Evolutionary conservation across 2,797 vertebrate genomes (phyloP).

Genomic region (Cheirogaleus major): DNA sequence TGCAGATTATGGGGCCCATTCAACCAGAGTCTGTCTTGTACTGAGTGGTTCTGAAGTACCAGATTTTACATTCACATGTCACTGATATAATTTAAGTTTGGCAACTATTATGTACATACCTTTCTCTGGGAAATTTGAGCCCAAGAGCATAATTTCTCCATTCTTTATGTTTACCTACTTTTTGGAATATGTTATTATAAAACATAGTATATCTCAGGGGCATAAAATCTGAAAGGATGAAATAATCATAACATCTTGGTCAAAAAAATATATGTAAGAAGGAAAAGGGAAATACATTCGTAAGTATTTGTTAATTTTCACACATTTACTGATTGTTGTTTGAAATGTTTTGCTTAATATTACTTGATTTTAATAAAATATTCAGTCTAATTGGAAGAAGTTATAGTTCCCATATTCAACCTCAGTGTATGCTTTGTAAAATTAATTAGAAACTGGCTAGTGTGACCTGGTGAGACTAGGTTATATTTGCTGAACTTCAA

Average conservation of each 20-base stretch:
- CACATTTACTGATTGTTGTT: constrained; percentile 21
- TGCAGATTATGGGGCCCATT: background rate
- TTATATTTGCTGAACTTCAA: constrained; percentile 70
- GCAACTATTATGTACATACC: background rate
- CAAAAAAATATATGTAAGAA: background rate
- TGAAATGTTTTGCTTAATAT: constrained; percentile 45
- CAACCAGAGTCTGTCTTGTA: background rate
- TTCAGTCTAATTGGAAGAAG: constrained; percentile 56
- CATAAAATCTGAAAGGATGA: constrained; percentile 19
- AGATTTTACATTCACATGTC: background rate
- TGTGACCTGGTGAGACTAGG: constrained; percentile 66
- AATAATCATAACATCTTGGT: background rate
- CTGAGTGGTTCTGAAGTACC: background rate
- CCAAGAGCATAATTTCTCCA: background rate
- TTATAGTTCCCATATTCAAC: background rate
- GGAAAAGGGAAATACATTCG: background rate
- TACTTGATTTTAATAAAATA: constrained; percentile 63
- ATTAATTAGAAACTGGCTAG: constrained; percentile 74
- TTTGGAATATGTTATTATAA: background rate
- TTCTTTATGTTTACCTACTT: background rate
- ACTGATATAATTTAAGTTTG: constrained; percentile 16
- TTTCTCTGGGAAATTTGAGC: background rate
- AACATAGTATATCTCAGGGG: background rate
- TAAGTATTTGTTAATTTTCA: constrained; percentile 56
- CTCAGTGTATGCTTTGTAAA: constrained; percentile 41